Evolutionary conservation across 2,113 vertebrate species (phyloP).

Genomic region (Neogobius melanostomus): DNA sequence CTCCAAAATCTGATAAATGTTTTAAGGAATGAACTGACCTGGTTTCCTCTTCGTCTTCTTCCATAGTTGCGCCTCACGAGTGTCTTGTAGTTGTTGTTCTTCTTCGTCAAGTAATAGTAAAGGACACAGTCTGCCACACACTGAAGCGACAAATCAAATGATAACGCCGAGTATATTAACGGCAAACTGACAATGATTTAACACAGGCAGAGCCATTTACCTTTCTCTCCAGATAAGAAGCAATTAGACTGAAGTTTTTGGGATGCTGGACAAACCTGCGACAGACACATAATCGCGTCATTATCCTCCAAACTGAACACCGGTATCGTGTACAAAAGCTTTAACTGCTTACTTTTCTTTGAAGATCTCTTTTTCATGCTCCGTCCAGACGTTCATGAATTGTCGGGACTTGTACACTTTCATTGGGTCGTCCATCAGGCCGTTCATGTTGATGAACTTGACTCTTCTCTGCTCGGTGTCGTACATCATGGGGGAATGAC

Average conservation of each 20-base stretch:
- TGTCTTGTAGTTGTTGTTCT: slow-evolving; percentile 98
- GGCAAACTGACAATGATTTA: not conserved
- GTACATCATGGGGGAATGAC: slow-evolving; percentile 99
- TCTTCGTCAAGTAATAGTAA: slow-evolving; percentile 99
- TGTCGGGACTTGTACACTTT: slow-evolving; percentile 97
- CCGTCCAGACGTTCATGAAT: slow-evolving; percentile 99
- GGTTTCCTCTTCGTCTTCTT: slow-evolving; percentile 91
- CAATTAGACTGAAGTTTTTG: slow-evolving; percentile 97
- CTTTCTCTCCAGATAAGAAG: slow-evolving; percentile 97
- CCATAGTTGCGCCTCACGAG: slow-evolving; percentile 94
- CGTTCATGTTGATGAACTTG: slow-evolving; percentile 99
- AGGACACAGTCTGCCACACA: slow-evolving; percentile 95
- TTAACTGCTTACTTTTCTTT: slow-evolving; percentile 90
- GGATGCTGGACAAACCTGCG: slow-evolving; percentile 97
- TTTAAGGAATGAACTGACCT: slow-evolving; percentile 72
- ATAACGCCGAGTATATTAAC: not conserved
- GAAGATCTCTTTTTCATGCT: slow-evolving; percentile 98
- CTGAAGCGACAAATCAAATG: slow-evolving; percentile 66
- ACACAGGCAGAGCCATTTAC: slow-evolving; percentile 72
- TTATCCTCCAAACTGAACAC: too few species aligned
- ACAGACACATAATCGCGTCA: slow-evolving; percentile 5
- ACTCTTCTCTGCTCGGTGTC: slow-evolving; percentile 95
- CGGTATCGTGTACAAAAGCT: too few species aligned
- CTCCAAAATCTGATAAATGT: not conserved
- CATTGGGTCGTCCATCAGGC: slow-evolving; percentile 98